These are phyloP conservation scores for Galeruca laticollis DNA, from an alignment of 2,888 invertebrate genomes.

Conservation along the genomic window DNA sequence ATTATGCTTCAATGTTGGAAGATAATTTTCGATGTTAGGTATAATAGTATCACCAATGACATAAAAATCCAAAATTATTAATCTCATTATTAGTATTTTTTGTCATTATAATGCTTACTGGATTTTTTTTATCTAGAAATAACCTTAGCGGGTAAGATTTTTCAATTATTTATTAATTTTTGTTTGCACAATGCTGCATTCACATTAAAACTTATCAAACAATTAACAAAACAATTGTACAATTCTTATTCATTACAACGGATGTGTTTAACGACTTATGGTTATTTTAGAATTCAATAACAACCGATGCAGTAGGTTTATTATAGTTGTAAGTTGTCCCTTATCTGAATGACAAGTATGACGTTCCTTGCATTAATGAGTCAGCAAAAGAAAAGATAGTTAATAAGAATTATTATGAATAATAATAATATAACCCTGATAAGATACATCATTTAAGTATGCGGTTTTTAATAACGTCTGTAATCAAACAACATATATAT, in stretches of 20 bases:
- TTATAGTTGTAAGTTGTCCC: neutral
- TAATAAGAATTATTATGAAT: neutral
- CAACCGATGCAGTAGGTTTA: neutral
- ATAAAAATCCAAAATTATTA: too few relatives aligned
- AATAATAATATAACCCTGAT: too few relatives aligned
- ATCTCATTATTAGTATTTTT: too few relatives aligned
- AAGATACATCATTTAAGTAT: neutral
- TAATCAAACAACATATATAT: too few relatives aligned
- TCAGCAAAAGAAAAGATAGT: neutral
- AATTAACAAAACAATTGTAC: neutral
- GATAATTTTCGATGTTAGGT: too few relatives aligned
- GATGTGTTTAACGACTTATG: neutral
- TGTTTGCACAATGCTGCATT: neutral
- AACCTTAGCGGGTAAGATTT: too few relatives aligned
- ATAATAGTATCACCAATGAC: too few relatives aligned
- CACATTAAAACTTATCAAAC: neutral
- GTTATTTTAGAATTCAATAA: slow-evolving; percentile 1
- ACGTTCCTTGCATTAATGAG: neutral
- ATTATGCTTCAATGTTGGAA: too few relatives aligned
- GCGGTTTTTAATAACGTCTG: neutral
- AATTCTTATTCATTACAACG: neutral
- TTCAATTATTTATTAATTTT: too few relatives aligned
- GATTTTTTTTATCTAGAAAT: too few relatives aligned
- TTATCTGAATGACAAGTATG: neutral
- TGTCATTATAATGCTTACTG: too few relatives aligned